Percentiles rank a stretch among this genome's conserved stretches.
These are phyloP conservation scores for Pachycephus smyrnensis DNA, from an alignment of 2,888 invertebrate genomes.

Conservation along the genomic window DNA sequence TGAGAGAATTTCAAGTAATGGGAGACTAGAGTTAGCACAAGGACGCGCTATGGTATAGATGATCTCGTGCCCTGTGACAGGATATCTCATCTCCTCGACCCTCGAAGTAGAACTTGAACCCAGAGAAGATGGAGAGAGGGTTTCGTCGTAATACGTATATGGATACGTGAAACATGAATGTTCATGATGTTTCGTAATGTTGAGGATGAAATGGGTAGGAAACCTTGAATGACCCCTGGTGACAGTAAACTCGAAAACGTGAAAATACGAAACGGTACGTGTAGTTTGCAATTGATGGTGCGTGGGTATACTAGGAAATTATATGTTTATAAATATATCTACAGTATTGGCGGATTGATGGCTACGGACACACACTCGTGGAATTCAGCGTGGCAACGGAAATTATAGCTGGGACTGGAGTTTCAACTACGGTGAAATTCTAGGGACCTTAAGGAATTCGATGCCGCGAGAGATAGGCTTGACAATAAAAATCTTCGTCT, in stretches of 20 bases:
- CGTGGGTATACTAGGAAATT: not conserved
- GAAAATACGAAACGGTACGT: not conserved
- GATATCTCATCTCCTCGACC: not conserved
- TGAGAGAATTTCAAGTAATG: not conserved
- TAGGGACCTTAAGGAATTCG: not conserved
- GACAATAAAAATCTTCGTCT: not conserved
- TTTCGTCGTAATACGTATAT: not conserved
- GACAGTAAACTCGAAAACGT: not conserved
- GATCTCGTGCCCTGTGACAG: not conserved
- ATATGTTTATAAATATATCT: not conserved
- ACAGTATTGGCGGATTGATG: not conserved
- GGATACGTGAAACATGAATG: not conserved
- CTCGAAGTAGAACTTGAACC: not conserved
- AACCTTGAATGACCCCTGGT: not conserved
- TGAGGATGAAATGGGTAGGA: not conserved
- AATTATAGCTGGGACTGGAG: not conserved
- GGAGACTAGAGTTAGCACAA: not conserved
- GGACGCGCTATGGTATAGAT: not conserved
- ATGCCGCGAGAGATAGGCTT: not conserved
- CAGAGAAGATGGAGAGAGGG: not conserved
- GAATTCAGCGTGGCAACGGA: no score
- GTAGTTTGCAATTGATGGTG: not conserved
- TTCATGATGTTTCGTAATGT: not conserved
- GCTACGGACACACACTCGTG: not conserved
- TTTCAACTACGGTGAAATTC: not conserved